Base-by-base conservation (phyloP, 2,113 vertebrate species). In the Anoura caudifer region DNA sequence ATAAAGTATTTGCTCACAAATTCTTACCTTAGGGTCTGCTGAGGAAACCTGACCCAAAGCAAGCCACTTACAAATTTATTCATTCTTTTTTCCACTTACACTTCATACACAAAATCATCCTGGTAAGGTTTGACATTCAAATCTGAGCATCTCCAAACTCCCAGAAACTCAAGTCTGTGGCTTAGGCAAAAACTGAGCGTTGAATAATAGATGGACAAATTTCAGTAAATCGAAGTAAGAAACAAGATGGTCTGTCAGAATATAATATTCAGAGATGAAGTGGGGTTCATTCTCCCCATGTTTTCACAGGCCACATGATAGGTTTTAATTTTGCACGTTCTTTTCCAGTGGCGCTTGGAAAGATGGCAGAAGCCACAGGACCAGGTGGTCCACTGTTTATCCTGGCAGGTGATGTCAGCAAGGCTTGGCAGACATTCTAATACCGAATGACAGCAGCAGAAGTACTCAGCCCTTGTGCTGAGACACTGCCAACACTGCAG, bases 331-430 rank as follows among this genome's bases (percentile, higher is more conserved):
- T 4, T 15, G 7, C 67, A 4, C 0, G 3, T 36, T 43, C 13
- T 82, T 94, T 88, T 38, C 47, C 38, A 96, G 47, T 20, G 79
- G 54, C 67, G 91, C 73, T 63, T 91, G 9, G 70, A 95, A 94
- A 95, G 85, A 94, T 70, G 73, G 54, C 65, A 85, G 65, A 72
- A 73, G 22, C 28, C 61, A 79, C 81, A 65, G 59, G 70, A 77
- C 90, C 97, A 96, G 92, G 90, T 94, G 90, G 90, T 67, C 59
- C 11, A n/a, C n/a, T 10, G 26, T 65, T 45, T 31, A 54, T 80
- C 65, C 84, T 85, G 84, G 87, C 79, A 89, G 70, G 59, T 94
- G 65, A 86, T 85, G 76, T 77, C 81, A 90, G 72, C 36, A 41
- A 69, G 80, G 14, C 26, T 94, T 95, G 94, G 95, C 77, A 87